Evolutionary conservation across 2,797 vertebrate genomes (phyloP).

Genomic region (Lagorchestes hirsutus): DNA sequence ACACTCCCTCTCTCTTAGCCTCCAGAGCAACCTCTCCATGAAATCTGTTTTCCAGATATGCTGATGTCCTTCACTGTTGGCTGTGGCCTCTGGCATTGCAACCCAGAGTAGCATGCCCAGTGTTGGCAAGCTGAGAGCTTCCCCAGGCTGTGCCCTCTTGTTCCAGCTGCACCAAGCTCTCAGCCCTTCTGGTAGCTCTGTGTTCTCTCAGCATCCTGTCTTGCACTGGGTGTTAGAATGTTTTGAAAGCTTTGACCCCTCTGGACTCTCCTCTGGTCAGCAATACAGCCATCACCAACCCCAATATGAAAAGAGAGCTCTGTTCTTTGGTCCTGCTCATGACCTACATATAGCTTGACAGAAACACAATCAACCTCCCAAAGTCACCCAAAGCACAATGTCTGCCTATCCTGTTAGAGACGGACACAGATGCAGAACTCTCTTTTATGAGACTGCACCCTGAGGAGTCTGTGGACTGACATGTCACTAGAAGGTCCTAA

Average conservation of each 20-base stretch:
- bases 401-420: background rate
- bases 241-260: background rate
- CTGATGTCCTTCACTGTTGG: background rate
- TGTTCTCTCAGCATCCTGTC: background rate
- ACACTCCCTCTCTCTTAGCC: background rate
- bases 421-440: background rate
- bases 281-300: background rate
- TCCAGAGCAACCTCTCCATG: background rate
- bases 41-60: background rate
- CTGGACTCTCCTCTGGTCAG: background rate
- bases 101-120: background rate
- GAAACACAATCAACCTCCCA: background rate
- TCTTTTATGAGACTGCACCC: background rate
- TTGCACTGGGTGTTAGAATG: background rate
- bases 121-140: background rate
- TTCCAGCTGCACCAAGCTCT: background rate
- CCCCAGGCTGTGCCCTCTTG: background rate
- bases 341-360: background rate
- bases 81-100: background rate
- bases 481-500: background rate
- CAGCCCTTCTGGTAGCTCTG: background rate
- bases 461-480: background rate
- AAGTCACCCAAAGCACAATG: background rate
- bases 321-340: background rate
- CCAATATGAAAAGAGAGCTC: background rate